phyloP scores from a whole-genome alignment of 2,113 vertebrate species.

The Mirza zaza region DNA sequence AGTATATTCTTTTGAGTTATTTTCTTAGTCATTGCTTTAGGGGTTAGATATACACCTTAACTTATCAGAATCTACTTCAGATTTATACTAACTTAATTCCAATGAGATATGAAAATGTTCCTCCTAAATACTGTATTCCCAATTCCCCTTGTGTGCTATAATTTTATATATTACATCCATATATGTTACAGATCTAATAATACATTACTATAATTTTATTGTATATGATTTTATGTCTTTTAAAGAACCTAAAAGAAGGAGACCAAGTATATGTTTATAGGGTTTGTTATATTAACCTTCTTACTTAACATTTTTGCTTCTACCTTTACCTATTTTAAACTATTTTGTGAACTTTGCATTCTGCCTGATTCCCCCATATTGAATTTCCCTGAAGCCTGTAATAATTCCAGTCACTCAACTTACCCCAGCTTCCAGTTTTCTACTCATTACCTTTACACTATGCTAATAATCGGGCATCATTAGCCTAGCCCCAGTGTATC shows the following conservation, averaged over 20 bases:
- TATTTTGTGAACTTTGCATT: not conserved
- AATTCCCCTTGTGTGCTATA: not conserved
- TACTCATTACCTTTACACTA: not conserved
- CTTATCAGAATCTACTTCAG: not conserved
- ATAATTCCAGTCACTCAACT: not conserved
- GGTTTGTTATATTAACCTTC: not conserved
- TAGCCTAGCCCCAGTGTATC: not conserved
- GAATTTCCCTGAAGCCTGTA: not conserved
- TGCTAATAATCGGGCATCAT: not conserved
- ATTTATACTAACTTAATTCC: constrained; percentile 1
- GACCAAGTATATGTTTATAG: not conserved
- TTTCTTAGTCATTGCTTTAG: not conserved
- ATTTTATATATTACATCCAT: not conserved
- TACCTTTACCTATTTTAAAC: not conserved
- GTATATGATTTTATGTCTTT: not conserved
- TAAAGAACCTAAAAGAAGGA: not conserved
- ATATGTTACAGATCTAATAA: not conserved
- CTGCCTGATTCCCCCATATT: not conserved
- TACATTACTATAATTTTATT: not conserved
- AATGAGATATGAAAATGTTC: not conserved
- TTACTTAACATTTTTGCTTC: not conserved
- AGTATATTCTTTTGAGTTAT: not conserved
- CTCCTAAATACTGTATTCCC: not conserved
- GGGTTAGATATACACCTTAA: not conserved
- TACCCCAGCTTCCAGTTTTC: not conserved